Evolutionary conservation across 2,797 vertebrate species (phyloP), one percentile per base, ranked within the genome.

Genomic region (Astyanax mexicanus): DNA sequence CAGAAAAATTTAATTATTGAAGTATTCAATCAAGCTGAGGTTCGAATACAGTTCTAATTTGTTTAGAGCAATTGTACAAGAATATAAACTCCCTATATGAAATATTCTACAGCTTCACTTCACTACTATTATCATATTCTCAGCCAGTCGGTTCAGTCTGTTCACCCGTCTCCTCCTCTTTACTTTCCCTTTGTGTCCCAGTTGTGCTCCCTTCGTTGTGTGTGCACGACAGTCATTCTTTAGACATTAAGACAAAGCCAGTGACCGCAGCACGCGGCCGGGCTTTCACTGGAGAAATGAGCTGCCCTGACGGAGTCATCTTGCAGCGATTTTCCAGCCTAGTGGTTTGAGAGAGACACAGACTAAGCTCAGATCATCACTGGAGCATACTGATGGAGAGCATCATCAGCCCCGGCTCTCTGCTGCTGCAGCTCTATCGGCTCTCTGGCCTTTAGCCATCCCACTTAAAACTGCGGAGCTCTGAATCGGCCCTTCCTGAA

Each of bases 261-360:
- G 25, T 64, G 38, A 55, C 35, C 32, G 32, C 27, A 17, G 52
- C 38, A 9, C 45, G 15, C 21, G 73, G 69, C 27, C n/a, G 8
- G 21, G 44, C 45, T 58, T 35, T 68, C 32, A 40, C 17, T 10
- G 12, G 32, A 42, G 17, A 60, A 61, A 38, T 40, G 44, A 42
- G 19, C 51, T 58, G 19, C 57, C 40, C 60, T 45, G 75, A 65
- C 25, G 40, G 29, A 55, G 51, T 72, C 23, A 38, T 71, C 38
- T 47, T 70, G 68, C 75, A 77, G 52, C n/a, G n/a, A 67, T 72
- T 72, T 78, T 72, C 76, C 62, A 72, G 62, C 21, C 62, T 51
- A 60, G 62, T 60, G 35, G 58, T 73, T 61, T 60, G 38, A 68
- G 12, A 52, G 44, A 27, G 25, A 29, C 27, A 42, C 25, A 25